Base-by-base conservation (phyloP, 2,888 invertebrate genomes). In the Leptopilina myrica region DNA sequence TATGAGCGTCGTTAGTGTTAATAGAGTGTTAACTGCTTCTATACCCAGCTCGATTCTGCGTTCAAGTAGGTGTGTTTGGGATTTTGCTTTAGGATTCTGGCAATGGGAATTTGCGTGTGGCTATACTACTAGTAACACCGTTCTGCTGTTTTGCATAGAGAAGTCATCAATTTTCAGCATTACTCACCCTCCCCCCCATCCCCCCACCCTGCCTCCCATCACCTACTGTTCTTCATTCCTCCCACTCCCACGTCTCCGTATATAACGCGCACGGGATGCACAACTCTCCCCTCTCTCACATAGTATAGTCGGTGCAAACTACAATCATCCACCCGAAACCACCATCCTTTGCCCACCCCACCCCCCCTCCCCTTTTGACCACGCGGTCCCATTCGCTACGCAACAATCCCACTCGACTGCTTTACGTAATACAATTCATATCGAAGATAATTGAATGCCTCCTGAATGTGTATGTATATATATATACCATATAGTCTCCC, bases 11-110 rank as follows among this genome's bases (percentile, higher is more conserved):
- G 90, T 91, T 91, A 91, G 89, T 89, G 90, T 90, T 91, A 91
- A 91, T 91, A 90, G 91, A 91, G 91, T 91, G 91, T 90, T 91
- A 91, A 91, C 91, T 90, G 90, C 90, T 89, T 87, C 89, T 89
- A 89, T 88, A 88, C 87, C 88, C 73, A 73, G 92, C 83, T 94
- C 95, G 81, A 81, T 83, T 83, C 82, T 73, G 82, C 33, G 33
- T 83, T 82, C 80, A 81, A 81, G 83, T 82, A 81, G 78, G 80
- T 79, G 81, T 84, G 83, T 75, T 20, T 82, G 82, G 78, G 62
- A 81, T 82, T 43, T 80, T 80, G 81, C 79, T 76, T 77, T 80
- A 64, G 83, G 80, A 80, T 83, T 79, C 83, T 79, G 76, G 81
- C 76, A 56, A 81, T 83, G 80, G 86, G 84, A 20, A 20, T 88